phyloP scores from a whole-genome alignment of 2,888 invertebrate species.

The Cactoblastis cactorum region DNA sequence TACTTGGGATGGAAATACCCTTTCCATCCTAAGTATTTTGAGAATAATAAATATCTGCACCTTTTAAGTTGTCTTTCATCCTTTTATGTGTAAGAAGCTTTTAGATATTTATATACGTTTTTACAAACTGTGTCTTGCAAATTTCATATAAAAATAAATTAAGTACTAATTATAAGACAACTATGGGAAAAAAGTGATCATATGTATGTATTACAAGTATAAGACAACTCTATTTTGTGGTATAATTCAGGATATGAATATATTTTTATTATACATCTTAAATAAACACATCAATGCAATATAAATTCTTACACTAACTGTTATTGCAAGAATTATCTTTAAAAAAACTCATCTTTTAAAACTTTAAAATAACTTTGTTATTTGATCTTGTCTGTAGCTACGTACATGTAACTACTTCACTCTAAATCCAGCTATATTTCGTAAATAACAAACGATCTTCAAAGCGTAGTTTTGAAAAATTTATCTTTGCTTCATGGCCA shows the following conservation, averaged over 20 bases:
- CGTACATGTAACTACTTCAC: background rate
- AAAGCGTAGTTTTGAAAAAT: background rate
- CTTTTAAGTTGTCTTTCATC: background rate
- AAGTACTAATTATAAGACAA: no score
- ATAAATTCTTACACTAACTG: no score
- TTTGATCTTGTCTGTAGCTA: background rate
- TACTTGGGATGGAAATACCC: background rate
- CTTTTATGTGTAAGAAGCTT: background rate
- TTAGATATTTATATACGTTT: background rate
- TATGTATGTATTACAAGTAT: no score
- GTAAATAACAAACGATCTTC: background rate
- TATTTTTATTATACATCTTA: no score
- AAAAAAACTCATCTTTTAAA: background rate
- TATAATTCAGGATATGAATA: no score
- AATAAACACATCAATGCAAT: no score
- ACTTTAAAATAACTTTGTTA: background rate
- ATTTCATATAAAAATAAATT: no score
- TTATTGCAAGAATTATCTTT: no score
- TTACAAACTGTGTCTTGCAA: no score
- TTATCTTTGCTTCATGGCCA: slow-evolving; percentile 2
- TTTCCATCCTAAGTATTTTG: background rate
- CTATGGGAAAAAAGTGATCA: no score
- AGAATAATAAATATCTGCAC: background rate
- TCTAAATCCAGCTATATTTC: background rate
- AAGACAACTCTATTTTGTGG: no score